A percentile compares a stretch with the other conserved stretches of the same genome.
Evolutionary conservation across 2,113 vertebrate genomes (phyloP).

Genomic region (Silurus asotus): DNA sequence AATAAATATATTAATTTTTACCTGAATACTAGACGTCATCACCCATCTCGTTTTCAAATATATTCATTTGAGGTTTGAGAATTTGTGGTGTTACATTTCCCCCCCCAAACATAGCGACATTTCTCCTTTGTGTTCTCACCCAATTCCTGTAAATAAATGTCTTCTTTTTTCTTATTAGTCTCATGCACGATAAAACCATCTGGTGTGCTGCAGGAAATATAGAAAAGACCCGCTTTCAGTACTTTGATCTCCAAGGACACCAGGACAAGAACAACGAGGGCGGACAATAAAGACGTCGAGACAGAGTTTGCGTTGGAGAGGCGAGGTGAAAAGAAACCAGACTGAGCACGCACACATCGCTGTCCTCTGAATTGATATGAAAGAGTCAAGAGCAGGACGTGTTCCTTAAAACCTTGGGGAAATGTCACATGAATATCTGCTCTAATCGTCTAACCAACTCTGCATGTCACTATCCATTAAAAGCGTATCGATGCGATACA

Average conservation of each 20-base stretch:
- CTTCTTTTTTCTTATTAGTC: background rate
- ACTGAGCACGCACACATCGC: background rate
- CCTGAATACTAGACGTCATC: background rate
- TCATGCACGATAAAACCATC: background rate
- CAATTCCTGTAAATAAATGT: background rate
- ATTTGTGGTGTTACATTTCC: background rate
- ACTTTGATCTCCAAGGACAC: background rate
- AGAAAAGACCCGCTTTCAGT: background rate
- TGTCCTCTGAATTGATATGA: background rate
- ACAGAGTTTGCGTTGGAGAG: background rate
- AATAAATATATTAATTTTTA: background rate
- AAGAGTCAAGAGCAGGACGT: background rate
- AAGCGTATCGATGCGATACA: background rate
- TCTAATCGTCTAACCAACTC: background rate
- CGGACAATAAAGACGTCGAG: background rate
- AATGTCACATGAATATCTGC: background rate
- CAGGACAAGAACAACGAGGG: background rate
- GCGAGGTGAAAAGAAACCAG: background rate
- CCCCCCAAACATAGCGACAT: background rate
- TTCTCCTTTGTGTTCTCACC: background rate
- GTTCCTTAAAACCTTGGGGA: constrained; percentile 18
- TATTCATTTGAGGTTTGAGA: background rate
- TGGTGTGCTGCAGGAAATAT: background rate
- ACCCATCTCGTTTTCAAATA: background rate
- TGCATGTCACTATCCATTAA: background rate